Evolutionary conservation across 2,113 vertebrate species (phyloP).

Genomic region (Caretta caretta): DNA sequence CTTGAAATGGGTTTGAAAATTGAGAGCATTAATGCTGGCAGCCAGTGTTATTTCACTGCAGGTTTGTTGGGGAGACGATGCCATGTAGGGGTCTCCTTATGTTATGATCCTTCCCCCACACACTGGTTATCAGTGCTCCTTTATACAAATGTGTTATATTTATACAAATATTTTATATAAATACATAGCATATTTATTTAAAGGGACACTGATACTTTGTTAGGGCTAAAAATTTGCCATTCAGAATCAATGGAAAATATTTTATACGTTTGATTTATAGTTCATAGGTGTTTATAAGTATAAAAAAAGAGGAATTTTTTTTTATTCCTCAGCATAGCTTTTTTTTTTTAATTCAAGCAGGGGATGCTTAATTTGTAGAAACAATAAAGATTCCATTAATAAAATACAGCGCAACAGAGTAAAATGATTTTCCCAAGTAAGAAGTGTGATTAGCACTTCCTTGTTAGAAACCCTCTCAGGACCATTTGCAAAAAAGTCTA

Average conservation of each 20-base stretch:
- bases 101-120: background rate
- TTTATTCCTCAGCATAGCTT: background rate
- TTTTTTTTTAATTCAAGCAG: background rate
- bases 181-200: background rate
- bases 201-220: background rate
- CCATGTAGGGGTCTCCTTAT: background rate
- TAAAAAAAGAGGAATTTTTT: background rate
- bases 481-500: slow-evolving; percentile 52
- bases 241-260: background rate
- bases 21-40: background rate
- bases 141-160: background rate
- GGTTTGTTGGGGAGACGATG: fast-evolving
- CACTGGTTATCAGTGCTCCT: background rate
- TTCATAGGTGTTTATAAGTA: background rate
- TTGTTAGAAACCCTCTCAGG: slow-evolving; percentile 27
- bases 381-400: background rate
- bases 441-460: slow-evolving; percentile 22
- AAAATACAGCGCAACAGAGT: background rate
- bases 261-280: background rate
- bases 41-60: background rate
- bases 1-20: background rate
- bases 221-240: background rate
- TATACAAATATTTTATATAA: background rate
- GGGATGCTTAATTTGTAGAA: background rate
- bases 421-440: slow-evolving; percentile 12